Conservation (phyloP, 2,113 vertebrate genomes). For the Synodontis membranacea region DNA sequence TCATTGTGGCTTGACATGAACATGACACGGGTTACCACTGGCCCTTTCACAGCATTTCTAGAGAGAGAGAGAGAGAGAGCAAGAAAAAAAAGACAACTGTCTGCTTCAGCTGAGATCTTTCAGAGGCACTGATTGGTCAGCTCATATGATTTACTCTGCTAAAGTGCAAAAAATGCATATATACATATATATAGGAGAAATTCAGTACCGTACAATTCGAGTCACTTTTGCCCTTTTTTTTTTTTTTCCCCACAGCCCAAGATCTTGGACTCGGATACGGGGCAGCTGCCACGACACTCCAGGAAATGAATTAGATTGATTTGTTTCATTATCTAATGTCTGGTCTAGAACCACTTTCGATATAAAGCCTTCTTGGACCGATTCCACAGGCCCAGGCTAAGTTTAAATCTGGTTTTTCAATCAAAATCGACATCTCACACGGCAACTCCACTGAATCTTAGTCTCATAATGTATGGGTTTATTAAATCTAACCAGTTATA, state of each 20-base stretch:
- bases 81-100: background rate
- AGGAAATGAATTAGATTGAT: slow-evolving; percentile 16
- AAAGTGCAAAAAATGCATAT: background rate
- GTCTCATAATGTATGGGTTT: no score
- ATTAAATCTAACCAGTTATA: no score
- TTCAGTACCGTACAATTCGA: background rate
- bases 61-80: no score
- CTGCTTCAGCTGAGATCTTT: background rate
- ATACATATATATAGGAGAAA: background rate
- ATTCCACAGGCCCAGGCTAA: background rate
- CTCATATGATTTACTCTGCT: background rate
- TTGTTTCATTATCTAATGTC: slow-evolving; percentile 28
- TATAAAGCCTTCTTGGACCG: slow-evolving; percentile 14
- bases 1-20: slow-evolving; percentile 5
- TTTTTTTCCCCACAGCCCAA: background rate
- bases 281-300: slow-evolving; percentile 8
- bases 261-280: background rate
- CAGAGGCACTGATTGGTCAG: background rate
- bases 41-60: background rate
- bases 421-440: background rate
- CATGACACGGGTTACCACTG: background rate
- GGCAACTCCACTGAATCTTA: background rate
- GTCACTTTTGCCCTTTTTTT: background rate
- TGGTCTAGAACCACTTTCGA: background rate
- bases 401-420: background rate